Percentiles rank a stretch among this genome's conserved stretches.
phyloP scores from a whole-genome alignment of 2,797 vertebrate species.

The Trachops cirrhosus region DNA sequence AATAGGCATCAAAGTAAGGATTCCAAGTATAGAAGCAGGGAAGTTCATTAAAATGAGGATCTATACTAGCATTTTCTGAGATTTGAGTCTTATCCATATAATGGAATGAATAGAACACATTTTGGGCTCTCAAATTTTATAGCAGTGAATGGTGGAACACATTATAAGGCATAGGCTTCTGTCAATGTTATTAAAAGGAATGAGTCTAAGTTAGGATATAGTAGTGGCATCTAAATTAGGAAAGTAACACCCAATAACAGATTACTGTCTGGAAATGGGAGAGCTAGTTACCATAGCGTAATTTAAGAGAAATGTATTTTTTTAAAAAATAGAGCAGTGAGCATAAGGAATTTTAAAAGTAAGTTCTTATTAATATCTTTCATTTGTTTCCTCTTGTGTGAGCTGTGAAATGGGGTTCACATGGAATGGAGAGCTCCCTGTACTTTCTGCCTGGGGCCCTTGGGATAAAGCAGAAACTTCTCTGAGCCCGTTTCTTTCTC shows the following conservation, averaged over 20 bases:
- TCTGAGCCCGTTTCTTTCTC: background rate
- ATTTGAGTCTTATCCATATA: background rate
- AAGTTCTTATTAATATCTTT: slow-evolving; percentile 52
- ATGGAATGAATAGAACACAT: background rate
- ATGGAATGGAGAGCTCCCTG: background rate
- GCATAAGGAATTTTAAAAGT: slow-evolving; percentile 45
- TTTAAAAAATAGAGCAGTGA: slow-evolving; percentile 43
- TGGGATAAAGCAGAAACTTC: background rate
- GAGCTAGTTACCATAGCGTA: slow-evolving; percentile 56
- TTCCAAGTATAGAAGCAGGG: background rate
- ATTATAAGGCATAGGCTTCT: slow-evolving; percentile 33
- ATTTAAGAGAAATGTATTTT: slow-evolving; percentile 62
- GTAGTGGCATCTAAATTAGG: slow-evolving; percentile 67
- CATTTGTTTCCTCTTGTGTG: background rate
- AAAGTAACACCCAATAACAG: slow-evolving; percentile 58
- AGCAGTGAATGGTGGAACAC: slow-evolving; percentile 23
- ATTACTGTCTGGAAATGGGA: slow-evolving; percentile 64
- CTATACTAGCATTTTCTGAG: background rate
- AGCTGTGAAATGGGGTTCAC: background rate
- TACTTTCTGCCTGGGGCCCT: background rate
- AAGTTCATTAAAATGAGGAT: background rate
- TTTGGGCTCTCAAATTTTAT: background rate
- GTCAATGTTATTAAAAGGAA: slow-evolving; percentile 49
- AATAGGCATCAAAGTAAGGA: background rate
- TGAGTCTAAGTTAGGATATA: slow-evolving; percentile 51